Percentiles rank a stretch among this genome's conserved stretches.
Evolutionary conservation across 2,888 invertebrate genomes (phyloP).

Genomic region (Agrypnus murinus): DNA sequence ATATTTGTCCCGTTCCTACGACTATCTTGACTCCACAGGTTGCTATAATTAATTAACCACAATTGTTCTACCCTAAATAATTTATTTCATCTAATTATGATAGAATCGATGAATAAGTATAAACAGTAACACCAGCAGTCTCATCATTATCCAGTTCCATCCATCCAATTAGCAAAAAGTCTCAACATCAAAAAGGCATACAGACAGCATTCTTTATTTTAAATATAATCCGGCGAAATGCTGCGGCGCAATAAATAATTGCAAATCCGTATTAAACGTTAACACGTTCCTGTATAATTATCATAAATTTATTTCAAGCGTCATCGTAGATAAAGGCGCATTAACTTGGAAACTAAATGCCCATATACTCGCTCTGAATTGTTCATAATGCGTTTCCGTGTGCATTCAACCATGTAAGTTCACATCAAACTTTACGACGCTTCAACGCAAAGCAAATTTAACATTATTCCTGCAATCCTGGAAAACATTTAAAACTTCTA

Average conservation of each 20-base stretch:
- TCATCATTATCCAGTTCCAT: not conserved
- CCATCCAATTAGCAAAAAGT: conserved; percentile 1
- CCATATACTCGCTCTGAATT: conserved; percentile 37
- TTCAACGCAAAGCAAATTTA: conserved; percentile 11
- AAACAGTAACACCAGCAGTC: not conserved
- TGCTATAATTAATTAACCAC: conserved; percentile 34
- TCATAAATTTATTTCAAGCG: conserved; percentile 38
- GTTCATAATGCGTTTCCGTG: conserved; percentile 32
- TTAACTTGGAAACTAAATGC: conserved; percentile 33
- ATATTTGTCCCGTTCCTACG: conserved; percentile 7
- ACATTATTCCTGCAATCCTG: conserved; percentile 2
- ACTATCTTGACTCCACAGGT: conserved; percentile 37
- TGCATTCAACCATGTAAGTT: conserved; percentile 25
- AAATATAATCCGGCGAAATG: not conserved
- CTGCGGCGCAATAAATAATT: conserved; percentile 30
- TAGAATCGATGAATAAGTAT: not conserved
- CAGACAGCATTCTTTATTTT: not conserved
- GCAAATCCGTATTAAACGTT: conserved; percentile 33
- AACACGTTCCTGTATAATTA: conserved; percentile 37
- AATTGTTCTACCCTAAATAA: conserved; percentile 4
- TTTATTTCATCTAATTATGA: conserved; percentile 1
- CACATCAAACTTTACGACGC: conserved; percentile 15
- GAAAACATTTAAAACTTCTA: conserved; percentile 5
- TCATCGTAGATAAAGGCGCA: conserved; percentile 20
- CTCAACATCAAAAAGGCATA: not conserved